Conservation (phyloP, 1,140 invertebrate species). For the Linepithema humile region DNA sequence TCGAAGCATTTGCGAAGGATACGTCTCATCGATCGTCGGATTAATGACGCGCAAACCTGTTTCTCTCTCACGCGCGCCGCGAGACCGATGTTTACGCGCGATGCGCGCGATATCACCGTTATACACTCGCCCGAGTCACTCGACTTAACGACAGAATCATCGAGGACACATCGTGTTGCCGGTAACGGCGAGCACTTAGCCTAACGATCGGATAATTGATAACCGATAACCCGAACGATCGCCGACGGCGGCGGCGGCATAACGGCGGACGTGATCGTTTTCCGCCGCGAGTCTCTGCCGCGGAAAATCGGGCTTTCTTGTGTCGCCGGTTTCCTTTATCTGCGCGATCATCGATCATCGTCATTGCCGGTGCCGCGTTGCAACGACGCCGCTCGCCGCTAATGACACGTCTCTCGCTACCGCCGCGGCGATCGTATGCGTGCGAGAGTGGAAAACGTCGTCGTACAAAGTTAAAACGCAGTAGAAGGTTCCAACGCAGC, state of each 20-base stretch:
- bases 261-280: not conserved
- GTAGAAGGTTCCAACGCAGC: not conserved
- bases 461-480: conserved; percentile 14
- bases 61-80: conserved; percentile 11
- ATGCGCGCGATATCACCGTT: conserved; percentile 40
- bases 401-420: conserved; percentile 53
- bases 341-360: conserved; percentile 45
- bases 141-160: conserved; percentile 45
- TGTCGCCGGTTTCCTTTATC: conserved; percentile 35
- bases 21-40: conserved; percentile 55
- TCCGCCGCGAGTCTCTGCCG: conserved; percentile 28
- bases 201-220: conserved; percentile 53
- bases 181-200: conserved; percentile 43
- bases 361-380: not conserved
- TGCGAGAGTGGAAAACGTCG: conserved; percentile 5
- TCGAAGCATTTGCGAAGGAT: conserved; percentile 45
- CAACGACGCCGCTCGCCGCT: conserved; percentile 13
- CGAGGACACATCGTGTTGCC: conserved; percentile 30
- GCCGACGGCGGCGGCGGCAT: not conserved
- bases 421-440: conserved; percentile 1
- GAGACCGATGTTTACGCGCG: conserved; percentile 43
- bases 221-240: conserved; percentile 34
- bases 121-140: conserved; percentile 42
- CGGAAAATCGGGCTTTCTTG: conserved; percentile 29
- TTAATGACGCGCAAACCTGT: conserved; percentile 63